Conservation (phyloP, 1,140 invertebrate species). For the Trypoxylus dichotomus region DNA sequence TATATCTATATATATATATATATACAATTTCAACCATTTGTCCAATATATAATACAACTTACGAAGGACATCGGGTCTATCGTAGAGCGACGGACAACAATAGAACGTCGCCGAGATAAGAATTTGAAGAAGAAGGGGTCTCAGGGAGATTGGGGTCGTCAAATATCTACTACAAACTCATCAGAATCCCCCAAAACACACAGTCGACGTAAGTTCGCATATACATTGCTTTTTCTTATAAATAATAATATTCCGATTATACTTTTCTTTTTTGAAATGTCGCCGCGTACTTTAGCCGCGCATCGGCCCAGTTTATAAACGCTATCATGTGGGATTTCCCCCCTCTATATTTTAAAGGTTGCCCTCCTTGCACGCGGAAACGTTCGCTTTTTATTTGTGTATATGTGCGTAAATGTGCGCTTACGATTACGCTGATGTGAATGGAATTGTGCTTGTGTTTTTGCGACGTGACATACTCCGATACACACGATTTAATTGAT, state of each 20-base stretch:
- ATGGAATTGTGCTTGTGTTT: background rate
- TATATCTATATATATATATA: too few relatives aligned
- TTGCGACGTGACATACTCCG: background rate
- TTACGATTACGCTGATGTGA: background rate
- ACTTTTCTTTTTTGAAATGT: background rate
- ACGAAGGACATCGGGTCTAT: background rate
- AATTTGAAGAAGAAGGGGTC: background rate
- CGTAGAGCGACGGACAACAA: background rate
- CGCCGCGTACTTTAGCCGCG: background rate
- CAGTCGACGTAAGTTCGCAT: background rate
- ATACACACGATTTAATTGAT: background rate
- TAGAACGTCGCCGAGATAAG: background rate
- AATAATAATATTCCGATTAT: background rate
- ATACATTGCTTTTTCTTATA: background rate
- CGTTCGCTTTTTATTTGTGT: background rate
- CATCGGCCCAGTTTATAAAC: background rate
- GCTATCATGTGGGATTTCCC: background rate
- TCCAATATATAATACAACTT: too few relatives aligned
- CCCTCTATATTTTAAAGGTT: background rate
- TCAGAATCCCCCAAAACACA: background rate
- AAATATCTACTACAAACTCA: background rate
- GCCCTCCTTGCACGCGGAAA: background rate
- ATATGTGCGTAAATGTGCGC: background rate
- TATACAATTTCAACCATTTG: too few relatives aligned
- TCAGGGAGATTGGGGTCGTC: background rate